Evolutionary conservation across 2,113 vertebrate genomes (phyloP), one percentile per base, ranked within the genome.

Genomic region (Trichomycterus rosablanca): DNA sequence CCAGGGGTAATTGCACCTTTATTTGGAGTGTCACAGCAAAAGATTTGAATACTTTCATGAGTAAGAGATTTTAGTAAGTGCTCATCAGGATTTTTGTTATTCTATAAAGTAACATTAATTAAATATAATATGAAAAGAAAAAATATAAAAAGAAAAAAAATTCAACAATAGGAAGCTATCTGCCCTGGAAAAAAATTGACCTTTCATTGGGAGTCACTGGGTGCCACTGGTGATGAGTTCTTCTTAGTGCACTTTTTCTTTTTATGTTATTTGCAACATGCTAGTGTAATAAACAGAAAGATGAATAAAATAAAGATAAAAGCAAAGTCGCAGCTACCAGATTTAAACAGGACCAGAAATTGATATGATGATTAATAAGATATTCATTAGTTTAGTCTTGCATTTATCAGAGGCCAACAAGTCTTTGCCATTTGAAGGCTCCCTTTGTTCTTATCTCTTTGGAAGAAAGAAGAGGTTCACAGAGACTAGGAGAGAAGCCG

Each of bases 301-400:
- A 60, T 45, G 51, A 51, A 24, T 8, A 26, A 64, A n/a, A 53
- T 51, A 66, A 44, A 68, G 59, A 69, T 66, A 64, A 65, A 68
- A 75, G 61, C 37, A 26, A 60, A 28, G 28, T 43, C 51, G 51
- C 8, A n/a, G 63, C 34, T 34, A 66, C 56, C 53, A 44, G 62
- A 56, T 72, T 75, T 45, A 66, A 66, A 71, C 71, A 66, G 32
- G 39, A 60, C 59, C 28, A 59, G 30, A 63, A 63, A 68, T 57
- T 26, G 55, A 68, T 54, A 57, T 52, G 60, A 64, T 60, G 64
- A 66, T 65, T 49, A 59, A 68, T 74, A 46, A 66, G 57, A 28
- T 57, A 54, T 65, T 68, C 65, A 68, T 75, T 72, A 69, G 62
- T 53, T 48, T 24, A 46, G 26, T 55, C 67, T 66, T 59, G 40